phyloP scores from a whole-genome alignment of 1,140 invertebrate species.

The Anadara kagoshimensis region DNA sequence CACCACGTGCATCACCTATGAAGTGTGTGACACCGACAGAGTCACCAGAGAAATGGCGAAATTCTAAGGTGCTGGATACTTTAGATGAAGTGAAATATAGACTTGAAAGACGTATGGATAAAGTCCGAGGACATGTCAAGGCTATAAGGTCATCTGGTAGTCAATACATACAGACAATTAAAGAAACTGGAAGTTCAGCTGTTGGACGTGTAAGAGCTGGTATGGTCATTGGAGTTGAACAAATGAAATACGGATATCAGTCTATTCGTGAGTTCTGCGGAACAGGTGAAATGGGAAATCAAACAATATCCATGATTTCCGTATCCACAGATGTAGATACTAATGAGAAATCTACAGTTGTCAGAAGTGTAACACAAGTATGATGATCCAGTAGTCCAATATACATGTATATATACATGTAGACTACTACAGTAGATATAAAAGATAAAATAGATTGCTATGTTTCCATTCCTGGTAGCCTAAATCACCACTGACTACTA shows the following conservation, averaged over 20 bases:
- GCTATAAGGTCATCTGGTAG: slow-evolving; percentile 61
- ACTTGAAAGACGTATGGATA: slow-evolving; percentile 62
- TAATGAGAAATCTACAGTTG: slow-evolving; percentile 6
- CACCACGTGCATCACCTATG: slow-evolving; percentile 40
- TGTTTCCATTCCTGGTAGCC: too few species aligned
- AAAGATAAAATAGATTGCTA: too few species aligned
- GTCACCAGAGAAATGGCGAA: slow-evolving; percentile 26
- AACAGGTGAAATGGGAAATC: slow-evolving; percentile 67
- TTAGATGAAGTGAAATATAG: slow-evolving; percentile 63
- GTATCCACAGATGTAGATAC: slow-evolving; percentile 65
- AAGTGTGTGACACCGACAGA: slow-evolving; percentile 52
- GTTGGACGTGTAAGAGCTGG: slow-evolving; percentile 60
- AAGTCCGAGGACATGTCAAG: slow-evolving; percentile 57
- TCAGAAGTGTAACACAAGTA: too few species aligned
- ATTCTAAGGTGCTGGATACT: slow-evolving; percentile 44
- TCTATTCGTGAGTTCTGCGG: slow-evolving; percentile 71
- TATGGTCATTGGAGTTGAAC: slow-evolving; percentile 64
- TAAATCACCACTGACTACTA: too few species aligned
- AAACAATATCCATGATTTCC: slow-evolving; percentile 68
- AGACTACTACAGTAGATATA: too few species aligned
- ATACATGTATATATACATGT: too few species aligned
- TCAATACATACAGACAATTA: slow-evolving; percentile 64
- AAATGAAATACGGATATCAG: slow-evolving; percentile 65
- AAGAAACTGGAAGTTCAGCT: slow-evolving; percentile 59
- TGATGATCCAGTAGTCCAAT: too few species aligned